Conservation (phyloP, 2,797 vertebrate species). For the Phoxinus dragarum region DNA sequence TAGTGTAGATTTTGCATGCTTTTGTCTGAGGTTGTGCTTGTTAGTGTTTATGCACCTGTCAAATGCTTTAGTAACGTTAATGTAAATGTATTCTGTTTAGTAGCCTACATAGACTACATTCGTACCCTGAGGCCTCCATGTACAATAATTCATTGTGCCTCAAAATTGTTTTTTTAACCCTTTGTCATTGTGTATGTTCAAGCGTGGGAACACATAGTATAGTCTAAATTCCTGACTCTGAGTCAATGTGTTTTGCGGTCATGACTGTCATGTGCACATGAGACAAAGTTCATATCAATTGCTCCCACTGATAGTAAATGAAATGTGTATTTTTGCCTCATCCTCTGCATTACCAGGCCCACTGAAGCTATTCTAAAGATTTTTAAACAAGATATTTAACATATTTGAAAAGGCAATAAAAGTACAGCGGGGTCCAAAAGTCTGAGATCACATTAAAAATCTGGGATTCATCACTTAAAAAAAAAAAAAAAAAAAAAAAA, state of each 20-base stretch:
- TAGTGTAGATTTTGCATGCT: not conserved
- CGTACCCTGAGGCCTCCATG: conserved; percentile 29
- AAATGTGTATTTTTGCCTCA: not conserved
- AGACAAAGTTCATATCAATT: not conserved
- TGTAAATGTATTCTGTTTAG: not conserved
- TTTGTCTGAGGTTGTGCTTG: not conserved
- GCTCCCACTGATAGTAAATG: not conserved
- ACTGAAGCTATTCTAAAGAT: not conserved
- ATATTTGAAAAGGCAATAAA: not conserved
- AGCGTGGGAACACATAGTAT: conserved; percentile 68
- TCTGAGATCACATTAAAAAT: not conserved
- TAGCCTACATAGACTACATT: not conserved
- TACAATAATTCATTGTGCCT: conserved; percentile 36
- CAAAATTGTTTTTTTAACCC: conserved; percentile 70
- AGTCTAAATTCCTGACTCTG: conserved; percentile 44
- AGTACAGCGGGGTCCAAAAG: not conserved
- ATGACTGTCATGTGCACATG: conserved; percentile 23
- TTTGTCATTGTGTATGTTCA: conserved; percentile 63
- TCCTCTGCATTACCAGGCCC: not conserved
- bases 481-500: too few species aligned
- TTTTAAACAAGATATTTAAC: not conserved
- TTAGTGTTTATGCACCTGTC: not conserved
- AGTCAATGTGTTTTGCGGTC: conserved; percentile 16
- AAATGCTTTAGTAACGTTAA: not conserved
- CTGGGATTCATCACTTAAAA: not conserved